Evolutionary conservation across 2,888 invertebrate species (phyloP), one percentile per base, ranked within the genome.

Genomic region (Eupeodes luniger): DNA sequence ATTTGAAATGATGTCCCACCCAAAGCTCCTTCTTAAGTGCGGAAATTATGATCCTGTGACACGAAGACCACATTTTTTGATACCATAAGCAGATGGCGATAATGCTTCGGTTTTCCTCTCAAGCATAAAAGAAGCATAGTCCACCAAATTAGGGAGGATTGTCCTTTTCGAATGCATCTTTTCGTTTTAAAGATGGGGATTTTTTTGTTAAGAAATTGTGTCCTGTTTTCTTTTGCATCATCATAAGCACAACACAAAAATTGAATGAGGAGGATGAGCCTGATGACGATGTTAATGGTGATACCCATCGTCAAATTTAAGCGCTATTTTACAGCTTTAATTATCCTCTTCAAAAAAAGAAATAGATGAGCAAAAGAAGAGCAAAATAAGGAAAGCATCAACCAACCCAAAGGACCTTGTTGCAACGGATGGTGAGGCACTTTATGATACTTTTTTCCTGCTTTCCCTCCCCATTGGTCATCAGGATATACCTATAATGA

Each of bases 321-420:
- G 88, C 81, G 81, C 89, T 64, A 75, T 89, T 89, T 89, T 89
- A 89, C 88, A 86, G 84, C 90, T 90, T 89, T 90, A 90, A 90
- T 90, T 89, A 89, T 90, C 81, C 81, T 75, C 84, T 81, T 36
- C 19, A 75, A 44, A 55, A 19, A 36, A 59, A 34, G 10, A 11
- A 40, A 40, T 40, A 40, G 40, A 40, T 40, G 40, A 40, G 40
- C 40, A 4, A 11, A 3, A 19, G 27, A 34, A 14, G 34, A 27
- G 57, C 14, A 11, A 34, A 19, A 72, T n/a, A 40, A 16, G 1
- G 36, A 36, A 36, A 75, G 47, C 47, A 62, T 62, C 34, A 64
- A 66, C 36, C 34, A 64, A 66, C 36, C 61, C n/a, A 61, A 61
- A 77, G 78, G 62, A 67, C 53, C 59, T 47, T 72, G 70, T 79